These are phyloP conservation scores for Heterodera filipjevi DNA, from an alignment of 2,888 invertebrate species.

Conservation along the genomic window DNA sequence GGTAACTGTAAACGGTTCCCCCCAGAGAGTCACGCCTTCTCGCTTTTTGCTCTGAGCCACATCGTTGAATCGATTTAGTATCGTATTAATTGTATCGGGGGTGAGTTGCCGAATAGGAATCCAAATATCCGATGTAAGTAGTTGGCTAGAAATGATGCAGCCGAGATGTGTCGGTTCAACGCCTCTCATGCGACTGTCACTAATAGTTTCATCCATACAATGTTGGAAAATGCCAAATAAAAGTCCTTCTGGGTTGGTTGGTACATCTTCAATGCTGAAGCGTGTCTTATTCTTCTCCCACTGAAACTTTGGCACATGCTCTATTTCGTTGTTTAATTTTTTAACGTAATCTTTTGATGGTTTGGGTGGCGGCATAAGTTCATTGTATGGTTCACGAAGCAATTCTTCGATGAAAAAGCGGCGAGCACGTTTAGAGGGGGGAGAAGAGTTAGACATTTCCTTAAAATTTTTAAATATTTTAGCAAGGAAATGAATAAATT, in stretches of 20 bases:
- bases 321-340: neutral
- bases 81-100: neutral
- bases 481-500: too few species aligned
- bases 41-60: conserved; percentile 12
- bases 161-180: conserved; percentile 8
- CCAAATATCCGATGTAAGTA: conserved; percentile 17
- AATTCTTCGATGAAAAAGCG: conserved; percentile 15
- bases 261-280: conserved; percentile 1
- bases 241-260: neutral
- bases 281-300: neutral
- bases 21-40: conserved; percentile 16
- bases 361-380: neutral
- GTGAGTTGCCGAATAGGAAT: conserved; percentile 2
- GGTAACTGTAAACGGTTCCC: conserved; percentile 1
- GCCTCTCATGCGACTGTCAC: neutral
- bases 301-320: conserved; percentile 9
- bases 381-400: neutral
- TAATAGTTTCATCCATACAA: conserved; percentile 8
- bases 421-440: conserved; percentile 5
- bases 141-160: neutral
- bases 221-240: conserved; percentile 20
- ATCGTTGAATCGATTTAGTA: conserved; percentile 4
- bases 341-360: neutral
- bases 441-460: neutral
- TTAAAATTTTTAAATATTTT: too few species aligned